Evolutionary conservation across 2,888 invertebrate species (phyloP), one percentile per base, ranked within the genome.

Genomic region (Dicyrtomina minuta): DNA sequence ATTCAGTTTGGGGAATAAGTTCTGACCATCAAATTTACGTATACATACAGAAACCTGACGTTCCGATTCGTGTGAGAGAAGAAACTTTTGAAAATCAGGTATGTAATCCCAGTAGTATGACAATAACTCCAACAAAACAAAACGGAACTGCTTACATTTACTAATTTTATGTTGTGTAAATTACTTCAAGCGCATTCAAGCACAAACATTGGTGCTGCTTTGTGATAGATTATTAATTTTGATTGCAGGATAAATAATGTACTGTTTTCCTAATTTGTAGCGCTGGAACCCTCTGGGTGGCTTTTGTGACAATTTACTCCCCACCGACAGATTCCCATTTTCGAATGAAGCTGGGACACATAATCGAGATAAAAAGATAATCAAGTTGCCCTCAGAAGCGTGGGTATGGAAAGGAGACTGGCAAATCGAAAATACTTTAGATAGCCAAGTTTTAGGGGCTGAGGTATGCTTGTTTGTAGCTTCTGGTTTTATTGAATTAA

Each of bases 381-480:
- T 96, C 71, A 85, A 91, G 73, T 83, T 96, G 58, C 96, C 96
- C 6, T 94, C 95, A 0, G 90, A 93, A 88, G 93, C 93, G 17
- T 96, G 96, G 96, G 91, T 93, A 80, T 96, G 96, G 96, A 96
- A 96, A 84, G 92, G 92, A 2, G 93, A 93, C 77, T 96, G 96
- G 95, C 89, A 90, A 79, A 84, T 93, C 68, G 93, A 93, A 80
- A 85, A 91, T 22, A 90, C 90, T 4, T 84, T 92, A 77, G 90
- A 92, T 81, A 94, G 94, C 2, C 91, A 93, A 79, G 90, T 92
- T 2, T 83, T 95, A 72, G 92, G 92, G 79, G 90, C 92, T 81
- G 92, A 94, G 84, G 94, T 86, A 81, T 81, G 79, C 79, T 43
- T 6, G 27, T n/a, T n/a, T n/a, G n/a, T n/a, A n/a, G n/a, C n/a